Conservation (phyloP, 1,140 invertebrate species). For the Scylla paramamosain region DNA sequence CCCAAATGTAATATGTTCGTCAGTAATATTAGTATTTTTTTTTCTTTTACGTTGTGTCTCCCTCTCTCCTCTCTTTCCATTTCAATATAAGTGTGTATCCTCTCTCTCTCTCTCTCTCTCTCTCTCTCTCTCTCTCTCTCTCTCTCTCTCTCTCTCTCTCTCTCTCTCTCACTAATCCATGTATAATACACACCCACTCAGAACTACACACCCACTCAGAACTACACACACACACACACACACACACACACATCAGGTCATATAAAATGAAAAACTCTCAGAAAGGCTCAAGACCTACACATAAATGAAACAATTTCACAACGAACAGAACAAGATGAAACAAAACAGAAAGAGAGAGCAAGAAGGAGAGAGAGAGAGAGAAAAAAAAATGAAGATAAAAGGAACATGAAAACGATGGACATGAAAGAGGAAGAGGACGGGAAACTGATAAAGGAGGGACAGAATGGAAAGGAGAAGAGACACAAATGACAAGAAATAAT, state of each 20-base stretch:
- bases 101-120: constrained; percentile 45
- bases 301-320: not conserved
- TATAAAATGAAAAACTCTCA: too few species aligned
- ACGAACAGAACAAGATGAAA: not conserved
- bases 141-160: too few species aligned
- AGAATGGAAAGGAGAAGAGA: not conserved
- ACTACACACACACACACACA: not conserved
- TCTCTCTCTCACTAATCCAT: not conserved
- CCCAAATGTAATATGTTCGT: not conserved
- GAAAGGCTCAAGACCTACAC: not conserved
- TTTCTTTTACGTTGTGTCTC: too few species aligned
- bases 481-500: too few species aligned
- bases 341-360: not conserved
- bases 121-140: constrained; percentile 38
- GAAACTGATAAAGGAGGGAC: not conserved
- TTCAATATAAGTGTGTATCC: not conserved
- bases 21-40: not conserved
- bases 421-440: not conserved
- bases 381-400: not conserved
- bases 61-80: not conserved
- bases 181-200: not conserved
- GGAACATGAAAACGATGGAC: not conserved
- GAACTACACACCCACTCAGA: too few species aligned
- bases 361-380: not conserved
- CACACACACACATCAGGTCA: not conserved